phyloP scores from a whole-genome alignment of 2,797 vertebrate genomes.

The Chiroxiphia lanceolata region DNA sequence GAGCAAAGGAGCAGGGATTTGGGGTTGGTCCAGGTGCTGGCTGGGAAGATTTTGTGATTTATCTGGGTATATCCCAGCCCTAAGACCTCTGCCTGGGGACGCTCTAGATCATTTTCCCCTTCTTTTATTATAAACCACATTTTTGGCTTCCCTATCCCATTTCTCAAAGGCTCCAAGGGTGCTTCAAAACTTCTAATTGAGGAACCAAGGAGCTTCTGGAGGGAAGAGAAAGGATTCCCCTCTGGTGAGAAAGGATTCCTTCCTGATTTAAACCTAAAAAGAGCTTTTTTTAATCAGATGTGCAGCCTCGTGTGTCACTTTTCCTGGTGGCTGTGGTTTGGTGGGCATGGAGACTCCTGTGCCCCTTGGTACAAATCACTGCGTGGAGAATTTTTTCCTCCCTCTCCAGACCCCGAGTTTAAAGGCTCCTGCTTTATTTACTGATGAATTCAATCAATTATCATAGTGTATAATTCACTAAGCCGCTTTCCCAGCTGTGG shows the following conservation, averaged over 20 bases:
- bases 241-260: neutral
- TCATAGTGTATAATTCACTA: neutral
- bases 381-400: neutral
- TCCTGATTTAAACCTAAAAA: neutral
- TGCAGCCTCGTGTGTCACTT: neutral
- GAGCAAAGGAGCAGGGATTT: neutral
- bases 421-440: constrained; percentile 13
- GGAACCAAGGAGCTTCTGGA: neutral
- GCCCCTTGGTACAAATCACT: neutral
- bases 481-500: constrained; percentile 31
- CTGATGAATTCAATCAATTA: constrained; percentile 34
- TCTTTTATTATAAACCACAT: neutral
- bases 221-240: neutral
- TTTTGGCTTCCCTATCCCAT: neutral
- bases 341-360: accelerated
- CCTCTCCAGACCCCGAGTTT: neutral
- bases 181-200: neutral
- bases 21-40: neutral
- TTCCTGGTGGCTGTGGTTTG: neutral
- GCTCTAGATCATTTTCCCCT: neutral
- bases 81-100: neutral
- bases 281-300: accelerated
- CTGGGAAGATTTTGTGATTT: neutral
- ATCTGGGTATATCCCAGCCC: neutral
- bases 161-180: neutral